A percentile compares a stretch with the other conserved stretches of the same genome.
Evolutionary conservation across 1,140 invertebrate species (phyloP).

Genomic region (Rhopalosiphum maidis): DNA sequence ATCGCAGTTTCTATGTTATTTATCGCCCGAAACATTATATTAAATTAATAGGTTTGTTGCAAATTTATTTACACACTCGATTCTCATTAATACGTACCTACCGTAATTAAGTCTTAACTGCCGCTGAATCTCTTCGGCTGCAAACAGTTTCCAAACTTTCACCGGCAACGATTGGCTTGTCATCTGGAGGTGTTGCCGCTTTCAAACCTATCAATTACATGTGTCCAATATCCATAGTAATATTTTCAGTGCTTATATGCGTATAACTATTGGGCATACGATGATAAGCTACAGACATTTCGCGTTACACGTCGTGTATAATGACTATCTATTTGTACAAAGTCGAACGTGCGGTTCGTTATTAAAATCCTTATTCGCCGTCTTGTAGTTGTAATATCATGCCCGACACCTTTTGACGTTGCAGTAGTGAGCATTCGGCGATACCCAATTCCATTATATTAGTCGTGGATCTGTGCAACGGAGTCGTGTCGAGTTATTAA

Average conservation of each 20-base stretch:
- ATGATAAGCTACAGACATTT: not conserved
- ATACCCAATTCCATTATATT: not conserved
- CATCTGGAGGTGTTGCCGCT: not conserved
- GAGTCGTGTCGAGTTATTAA: not conserved
- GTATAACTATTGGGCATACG: not conserved
- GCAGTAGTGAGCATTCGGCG: not conserved
- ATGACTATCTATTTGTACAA: not conserved
- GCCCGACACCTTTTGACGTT: not conserved
- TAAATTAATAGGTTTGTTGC: not conserved
- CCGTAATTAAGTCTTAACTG: not conserved
- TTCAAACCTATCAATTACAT: conserved; percentile 37
- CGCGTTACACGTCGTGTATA: not conserved
- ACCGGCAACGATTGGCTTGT: conserved; percentile 30
- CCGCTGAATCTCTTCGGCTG: not conserved
- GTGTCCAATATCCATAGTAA: not conserved
- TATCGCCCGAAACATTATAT: not conserved
- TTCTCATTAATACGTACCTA: not conserved
- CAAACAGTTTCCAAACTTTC: conserved; percentile 28
- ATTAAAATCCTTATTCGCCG: not conserved
- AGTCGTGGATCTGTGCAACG: not conserved
- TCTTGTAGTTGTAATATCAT: not conserved
- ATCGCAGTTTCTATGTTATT: not conserved
- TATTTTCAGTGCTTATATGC: not conserved
- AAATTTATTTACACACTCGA: not conserved
- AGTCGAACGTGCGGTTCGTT: not conserved